Percentiles rank a stretch among this genome's conserved stretches.
Conservation (phyloP, 2,113 vertebrate genomes). For the Vimba vimba region DNA sequence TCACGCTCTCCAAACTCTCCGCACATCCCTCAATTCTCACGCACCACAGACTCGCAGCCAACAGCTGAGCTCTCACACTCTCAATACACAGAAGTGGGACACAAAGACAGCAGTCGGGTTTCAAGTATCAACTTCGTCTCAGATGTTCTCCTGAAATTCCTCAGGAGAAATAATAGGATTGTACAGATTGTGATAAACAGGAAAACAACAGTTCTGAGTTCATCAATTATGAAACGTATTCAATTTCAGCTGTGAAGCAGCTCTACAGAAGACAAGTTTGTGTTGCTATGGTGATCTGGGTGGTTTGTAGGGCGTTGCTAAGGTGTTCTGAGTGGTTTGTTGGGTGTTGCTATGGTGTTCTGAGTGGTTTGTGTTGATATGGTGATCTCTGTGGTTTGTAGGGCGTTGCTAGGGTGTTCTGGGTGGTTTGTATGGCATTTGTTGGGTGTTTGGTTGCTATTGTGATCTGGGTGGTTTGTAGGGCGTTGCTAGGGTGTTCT, state of each 20-base stretch:
- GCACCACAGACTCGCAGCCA: constrained; percentile 40
- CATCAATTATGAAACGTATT: no score
- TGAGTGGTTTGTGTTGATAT: no score
- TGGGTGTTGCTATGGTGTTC: no score
- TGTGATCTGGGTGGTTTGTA: neutral
- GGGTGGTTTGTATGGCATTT: no score
- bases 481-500: neutral
- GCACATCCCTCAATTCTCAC: constrained; percentile 31
- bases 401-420: neutral
- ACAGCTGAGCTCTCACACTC: constrained; percentile 38
- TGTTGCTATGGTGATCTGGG: neutral
- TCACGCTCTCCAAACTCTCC: constrained; percentile 50
- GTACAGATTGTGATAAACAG: no score
- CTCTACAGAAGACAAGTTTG: no score
- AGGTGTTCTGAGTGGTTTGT: no score
- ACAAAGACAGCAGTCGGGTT: neutral
- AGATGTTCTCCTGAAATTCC: neutral
- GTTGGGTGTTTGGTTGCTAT: neutral
- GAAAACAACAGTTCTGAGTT: no score
- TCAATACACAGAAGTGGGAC: constrained; percentile 44
- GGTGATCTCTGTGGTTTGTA: no score
- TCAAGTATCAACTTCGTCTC: neutral
- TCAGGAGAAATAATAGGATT: neutral
- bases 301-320: neutral
- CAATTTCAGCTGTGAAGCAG: no score